Evolutionary conservation across 2,797 vertebrate species (phyloP).

Genomic region (Sus cebifrons): DNA sequence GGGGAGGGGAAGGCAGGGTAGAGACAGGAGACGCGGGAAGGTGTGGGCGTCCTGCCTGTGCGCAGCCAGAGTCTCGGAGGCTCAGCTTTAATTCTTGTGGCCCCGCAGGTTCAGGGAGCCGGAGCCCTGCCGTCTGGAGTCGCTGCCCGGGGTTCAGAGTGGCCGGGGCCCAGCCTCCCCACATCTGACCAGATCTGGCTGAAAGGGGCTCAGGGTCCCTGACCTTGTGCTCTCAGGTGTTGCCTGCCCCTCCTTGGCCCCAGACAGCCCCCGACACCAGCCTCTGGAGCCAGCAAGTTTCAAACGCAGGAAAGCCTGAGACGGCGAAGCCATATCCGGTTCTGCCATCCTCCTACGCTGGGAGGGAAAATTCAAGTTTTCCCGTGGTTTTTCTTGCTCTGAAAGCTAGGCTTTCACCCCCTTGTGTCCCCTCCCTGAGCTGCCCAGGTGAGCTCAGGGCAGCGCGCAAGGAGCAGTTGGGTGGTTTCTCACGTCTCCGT

Average conservation of each 20-base stretch:
- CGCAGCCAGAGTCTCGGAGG: background rate
- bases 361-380: background rate
- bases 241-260: background rate
- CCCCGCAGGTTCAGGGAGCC: background rate
- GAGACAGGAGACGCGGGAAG: background rate
- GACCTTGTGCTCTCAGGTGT: background rate
- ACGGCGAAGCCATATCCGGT: constrained; percentile 69
- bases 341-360: constrained; percentile 49
- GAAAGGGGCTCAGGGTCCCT: too few relatives aligned
- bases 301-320: constrained; percentile 81
- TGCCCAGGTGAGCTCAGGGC: constrained; percentile 82
- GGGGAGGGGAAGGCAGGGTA: background rate
- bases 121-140: background rate
- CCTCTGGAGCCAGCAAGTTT: constrained; percentile 78
- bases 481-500: constrained; percentile 7
- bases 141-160: constrained; percentile 25
- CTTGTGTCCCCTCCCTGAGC: constrained; percentile 44
- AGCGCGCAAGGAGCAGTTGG: constrained; percentile 65
- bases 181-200: background rate
- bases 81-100: constrained; percentile 86
- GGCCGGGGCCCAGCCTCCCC: constrained; percentile 6
- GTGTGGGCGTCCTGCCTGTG: background rate
- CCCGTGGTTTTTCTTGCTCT: constrained; percentile 75
- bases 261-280: constrained; percentile 65
- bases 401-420: constrained; percentile 74